These are phyloP conservation scores for Hetaerina americana DNA, from an alignment of 1,140 invertebrate genomes.

Conservation along the genomic window DNA sequence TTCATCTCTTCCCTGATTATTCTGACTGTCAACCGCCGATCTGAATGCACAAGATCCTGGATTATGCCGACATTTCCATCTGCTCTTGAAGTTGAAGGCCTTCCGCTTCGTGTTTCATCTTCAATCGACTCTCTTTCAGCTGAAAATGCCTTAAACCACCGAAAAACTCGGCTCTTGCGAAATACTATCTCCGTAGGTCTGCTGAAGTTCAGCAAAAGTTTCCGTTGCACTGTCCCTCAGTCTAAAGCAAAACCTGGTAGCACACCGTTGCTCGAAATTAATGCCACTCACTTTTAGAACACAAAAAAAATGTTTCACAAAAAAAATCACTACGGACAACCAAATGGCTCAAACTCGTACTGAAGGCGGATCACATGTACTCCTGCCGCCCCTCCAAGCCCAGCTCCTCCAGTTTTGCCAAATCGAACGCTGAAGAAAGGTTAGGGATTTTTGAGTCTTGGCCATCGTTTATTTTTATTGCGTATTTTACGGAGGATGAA, in stretches of 20 bases:
- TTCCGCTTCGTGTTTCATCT: slow-evolving; percentile 13
- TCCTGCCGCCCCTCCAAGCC: not conserved
- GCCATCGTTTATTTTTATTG: no score
- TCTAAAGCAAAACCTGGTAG: slow-evolving; percentile 20
- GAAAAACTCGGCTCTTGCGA: slow-evolving; percentile 13
- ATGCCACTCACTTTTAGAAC: slow-evolving; percentile 10
- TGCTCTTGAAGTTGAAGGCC: slow-evolving; percentile 13
- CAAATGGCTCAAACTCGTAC: not conserved
- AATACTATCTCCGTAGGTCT: slow-evolving; percentile 11
- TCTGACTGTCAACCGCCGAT: slow-evolving; percentile 11
- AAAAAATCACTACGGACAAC: not conserved
- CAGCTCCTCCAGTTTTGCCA: not conserved
- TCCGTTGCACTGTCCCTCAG: slow-evolving; percentile 16
- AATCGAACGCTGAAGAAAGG: not conserved
- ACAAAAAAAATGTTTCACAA: not conserved
- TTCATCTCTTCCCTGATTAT: slow-evolving; percentile 8
- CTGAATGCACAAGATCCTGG: slow-evolving; percentile 12
- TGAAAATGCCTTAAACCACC: slow-evolving; percentile 15
- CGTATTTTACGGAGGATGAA: no score
- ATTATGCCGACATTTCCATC: slow-evolving; percentile 14
- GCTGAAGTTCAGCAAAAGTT: slow-evolving; percentile 17
- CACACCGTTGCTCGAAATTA: slow-evolving; percentile 14
- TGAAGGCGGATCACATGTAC: not conserved
- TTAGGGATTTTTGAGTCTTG: no score
- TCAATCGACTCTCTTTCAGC: slow-evolving; percentile 15